phyloP scores from a whole-genome alignment of 23 tunicate genomes.

The Halocynthia roretzi region DNA sequence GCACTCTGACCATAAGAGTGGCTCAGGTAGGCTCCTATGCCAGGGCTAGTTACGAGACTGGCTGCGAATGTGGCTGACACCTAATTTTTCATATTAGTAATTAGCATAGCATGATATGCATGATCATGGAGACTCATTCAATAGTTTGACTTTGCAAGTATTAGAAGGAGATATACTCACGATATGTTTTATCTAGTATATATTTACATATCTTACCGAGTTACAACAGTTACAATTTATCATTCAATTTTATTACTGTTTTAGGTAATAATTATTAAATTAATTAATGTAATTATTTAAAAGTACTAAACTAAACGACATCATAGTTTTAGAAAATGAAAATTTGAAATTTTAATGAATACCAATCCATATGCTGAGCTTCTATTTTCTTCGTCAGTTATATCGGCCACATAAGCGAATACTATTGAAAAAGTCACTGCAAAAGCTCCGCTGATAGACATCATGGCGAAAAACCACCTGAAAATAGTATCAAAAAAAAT shows the following conservation, averaged over 20 bases:
- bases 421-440: slow-evolving; percentile 92
- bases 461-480: slow-evolving; percentile 98
- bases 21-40: slow-evolving; percentile 71
- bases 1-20: slow-evolving; percentile 54
- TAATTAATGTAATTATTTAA: too few species aligned
- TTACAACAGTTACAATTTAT: too few species aligned
- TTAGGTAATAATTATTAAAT: too few species aligned
- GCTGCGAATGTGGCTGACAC: slow-evolving; percentile 99
- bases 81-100: slow-evolving; percentile 4
- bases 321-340: too few species aligned
- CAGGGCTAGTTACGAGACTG: slow-evolving; percentile 91
- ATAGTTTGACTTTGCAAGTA: too few species aligned
- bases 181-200: too few species aligned
- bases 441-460: slow-evolving; percentile 76
- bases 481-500: not conserved
- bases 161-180: too few species aligned
- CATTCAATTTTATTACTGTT: too few species aligned
- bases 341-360: not conserved
- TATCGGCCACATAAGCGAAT: slow-evolving; percentile 98
- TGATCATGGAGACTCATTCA: too few species aligned
- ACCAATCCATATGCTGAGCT: slow-evolving; percentile 95
- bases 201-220: too few species aligned
- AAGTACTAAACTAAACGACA: too few species aligned
- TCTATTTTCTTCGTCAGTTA: slow-evolving; percentile 93
- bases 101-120: too few species aligned